These are phyloP conservation scores for Cephus spinipes DNA, from an alignment of 2,888 invertebrate species.

Conservation along the genomic window DNA sequence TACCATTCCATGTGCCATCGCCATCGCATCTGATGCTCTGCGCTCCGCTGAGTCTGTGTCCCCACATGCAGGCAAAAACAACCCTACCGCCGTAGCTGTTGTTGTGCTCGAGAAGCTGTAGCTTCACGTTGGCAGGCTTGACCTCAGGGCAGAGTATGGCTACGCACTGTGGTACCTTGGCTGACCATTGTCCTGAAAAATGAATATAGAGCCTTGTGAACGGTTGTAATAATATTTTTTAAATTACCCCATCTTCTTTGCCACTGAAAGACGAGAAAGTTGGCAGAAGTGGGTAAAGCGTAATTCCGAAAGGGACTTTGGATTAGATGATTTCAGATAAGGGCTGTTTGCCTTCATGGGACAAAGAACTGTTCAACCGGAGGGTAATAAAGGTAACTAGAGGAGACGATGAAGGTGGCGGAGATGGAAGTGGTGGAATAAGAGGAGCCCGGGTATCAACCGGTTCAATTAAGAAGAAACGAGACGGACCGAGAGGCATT, in stretches of 20 bases:
- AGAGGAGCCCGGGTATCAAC: slow-evolving; percentile 18
- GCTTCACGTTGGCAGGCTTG: slow-evolving; percentile 76
- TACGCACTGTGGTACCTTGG: slow-evolving; percentile 78
- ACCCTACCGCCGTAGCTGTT: slow-evolving; percentile 85
- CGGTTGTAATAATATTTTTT: background rate
- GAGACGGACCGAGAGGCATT: slow-evolving; percentile 21
- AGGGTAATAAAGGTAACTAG: slow-evolving; percentile 4
- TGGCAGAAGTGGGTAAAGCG: background rate
- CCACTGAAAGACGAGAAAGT: background rate
- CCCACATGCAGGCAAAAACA: slow-evolving; percentile 87
- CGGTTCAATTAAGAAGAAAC: slow-evolving; percentile 27
- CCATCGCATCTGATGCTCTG: slow-evolving; percentile 84
- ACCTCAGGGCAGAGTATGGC: slow-evolving; percentile 83
- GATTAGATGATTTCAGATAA: slow-evolving; percentile 50
- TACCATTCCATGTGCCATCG: slow-evolving; percentile 84
- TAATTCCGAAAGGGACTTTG: background rate
- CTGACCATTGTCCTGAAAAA: slow-evolving; percentile 80
- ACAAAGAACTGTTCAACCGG: slow-evolving; percentile 15
- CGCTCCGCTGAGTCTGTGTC: slow-evolving; percentile 81
- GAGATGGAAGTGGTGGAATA: slow-evolving; percentile 22
- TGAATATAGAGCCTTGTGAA: slow-evolving; percentile 10
- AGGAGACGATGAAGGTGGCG: slow-evolving; percentile 7
- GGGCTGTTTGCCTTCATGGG: slow-evolving; percentile 45
- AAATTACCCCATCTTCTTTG: background rate
- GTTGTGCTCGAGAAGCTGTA: slow-evolving; percentile 83